These are phyloP conservation scores for Xanthorhoe designata DNA, from an alignment of 2,888 invertebrate genomes.

Conservation along the genomic window DNA sequence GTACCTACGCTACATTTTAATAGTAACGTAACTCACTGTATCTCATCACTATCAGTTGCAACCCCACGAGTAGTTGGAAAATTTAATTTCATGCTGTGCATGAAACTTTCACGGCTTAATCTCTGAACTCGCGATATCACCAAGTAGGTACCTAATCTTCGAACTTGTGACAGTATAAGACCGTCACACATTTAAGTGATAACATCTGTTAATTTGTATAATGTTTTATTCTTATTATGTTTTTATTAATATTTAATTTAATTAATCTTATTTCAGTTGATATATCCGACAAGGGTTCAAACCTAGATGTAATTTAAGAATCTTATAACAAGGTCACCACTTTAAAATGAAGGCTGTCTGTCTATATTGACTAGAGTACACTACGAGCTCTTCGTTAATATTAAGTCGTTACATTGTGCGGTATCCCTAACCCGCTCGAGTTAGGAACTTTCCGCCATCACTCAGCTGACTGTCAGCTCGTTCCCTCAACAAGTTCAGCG, in stretches of 20 bases:
- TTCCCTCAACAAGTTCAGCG: slow-evolving; percentile 43
- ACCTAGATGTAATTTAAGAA: too few relatives aligned
- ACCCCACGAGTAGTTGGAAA: slow-evolving; percentile 2
- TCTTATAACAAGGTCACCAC: too few relatives aligned
- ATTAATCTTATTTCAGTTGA: too few relatives aligned
- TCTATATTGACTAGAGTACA: too few relatives aligned
- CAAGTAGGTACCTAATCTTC: slow-evolving; percentile 10
- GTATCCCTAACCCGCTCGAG: slow-evolving; percentile 48
- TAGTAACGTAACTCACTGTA: too few relatives aligned
- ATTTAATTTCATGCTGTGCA: slow-evolving; percentile 16
- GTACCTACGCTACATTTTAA: neutral
- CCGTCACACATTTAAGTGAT: too few relatives aligned
- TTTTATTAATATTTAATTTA: too few relatives aligned
- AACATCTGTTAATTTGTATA: neutral
- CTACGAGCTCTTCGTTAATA: neutral
- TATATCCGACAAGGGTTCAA: too few relatives aligned
- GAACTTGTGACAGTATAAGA: neutral
- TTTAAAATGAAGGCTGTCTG: too few relatives aligned
- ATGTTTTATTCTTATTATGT: neutral
- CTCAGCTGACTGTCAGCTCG: slow-evolving; percentile 47
- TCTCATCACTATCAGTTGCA: neutral
- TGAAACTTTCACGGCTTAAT: slow-evolving; percentile 42
- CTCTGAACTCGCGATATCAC: slow-evolving; percentile 38
- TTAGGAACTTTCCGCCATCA: slow-evolving; percentile 56
- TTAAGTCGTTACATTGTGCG: neutral